Evolutionary conservation across 2,888 invertebrate genomes (phyloP), one percentile per base, ranked within the genome.

Genomic region (Microctonus brassicae): DNA sequence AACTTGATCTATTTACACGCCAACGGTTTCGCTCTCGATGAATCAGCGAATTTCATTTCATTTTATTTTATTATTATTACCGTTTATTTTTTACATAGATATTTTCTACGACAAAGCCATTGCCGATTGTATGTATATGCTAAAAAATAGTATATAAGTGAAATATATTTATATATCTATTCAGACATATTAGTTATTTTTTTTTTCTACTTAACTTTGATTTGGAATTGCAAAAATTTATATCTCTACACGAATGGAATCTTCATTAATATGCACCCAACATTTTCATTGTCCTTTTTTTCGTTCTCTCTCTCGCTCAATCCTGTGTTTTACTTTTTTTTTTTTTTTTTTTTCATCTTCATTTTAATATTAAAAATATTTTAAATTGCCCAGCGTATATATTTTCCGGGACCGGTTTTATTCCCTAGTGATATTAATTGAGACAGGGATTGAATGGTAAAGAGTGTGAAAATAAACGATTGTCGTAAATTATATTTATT

Each of bases 401-500:
- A 26, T 55, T 26, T 26, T 55, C 13, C 26, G 26, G 22, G n/a
- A n/a, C n/a, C 24, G 24, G 11, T n/a, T 11, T 22, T 11, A 24
- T 26, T 24, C n/a, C 11, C 26, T 11, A 55, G 55, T 55, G 55
- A 26, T 55, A 55, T 24, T 9, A 47, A 22, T 55, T 26, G 13
- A 55, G 55, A 55, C n/a, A 55, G 26, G 24, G 55, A 10, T 22
- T 26, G 55, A 62, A 22, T 62, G 39, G 13, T 5, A n/a, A 47
- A 60, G 24, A 29, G 52, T 36, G 68, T 22, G 64, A 69, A 73
- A 26, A 57, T 53, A 68, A 58, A 65, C 71, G 77, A 64, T 77
- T 74, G 73, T 76, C 70, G 74, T n/a, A 76, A 78, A 74, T 78
- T 75, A 75, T 78, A 71, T 13, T 73, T 60, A 58, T 17, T 6